Conservation (phyloP, 2,797 vertebrate genomes). For the Leptoclinus maculatus region DNA sequence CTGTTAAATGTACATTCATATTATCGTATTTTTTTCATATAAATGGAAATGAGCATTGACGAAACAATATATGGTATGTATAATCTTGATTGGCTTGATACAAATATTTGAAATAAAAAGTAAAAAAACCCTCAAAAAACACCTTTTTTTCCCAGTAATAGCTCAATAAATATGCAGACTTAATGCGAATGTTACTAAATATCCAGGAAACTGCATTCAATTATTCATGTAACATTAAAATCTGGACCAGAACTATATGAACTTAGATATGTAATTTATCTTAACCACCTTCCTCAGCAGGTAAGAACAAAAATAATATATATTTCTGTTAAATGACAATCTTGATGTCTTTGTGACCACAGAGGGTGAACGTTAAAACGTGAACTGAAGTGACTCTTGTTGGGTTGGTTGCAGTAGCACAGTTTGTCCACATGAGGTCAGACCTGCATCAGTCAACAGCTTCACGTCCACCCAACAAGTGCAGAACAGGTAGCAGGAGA, state of each 20-base stretch:
- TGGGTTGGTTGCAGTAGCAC: slow-evolving; percentile 20
- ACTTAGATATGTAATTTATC: background rate
- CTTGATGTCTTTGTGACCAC: background rate
- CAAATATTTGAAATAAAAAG: background rate
- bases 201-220: background rate
- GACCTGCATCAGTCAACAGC: background rate
- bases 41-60: background rate
- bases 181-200: background rate
- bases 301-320: background rate
- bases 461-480: background rate
- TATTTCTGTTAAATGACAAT: background rate
- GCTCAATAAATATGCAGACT: background rate
- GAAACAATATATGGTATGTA: background rate
- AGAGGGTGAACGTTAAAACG: background rate
- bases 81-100: background rate
- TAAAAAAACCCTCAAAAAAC: background rate
- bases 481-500: background rate
- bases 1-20: background rate
- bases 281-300: background rate
- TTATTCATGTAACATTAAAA: background rate
- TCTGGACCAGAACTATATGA: background rate
- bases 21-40: background rate
- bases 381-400: background rate
- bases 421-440: slow-evolving; percentile 44
- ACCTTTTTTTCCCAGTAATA: background rate